phyloP scores from a whole-genome alignment of 2,888 invertebrate genomes.

The Thera obeliscata region DNA sequence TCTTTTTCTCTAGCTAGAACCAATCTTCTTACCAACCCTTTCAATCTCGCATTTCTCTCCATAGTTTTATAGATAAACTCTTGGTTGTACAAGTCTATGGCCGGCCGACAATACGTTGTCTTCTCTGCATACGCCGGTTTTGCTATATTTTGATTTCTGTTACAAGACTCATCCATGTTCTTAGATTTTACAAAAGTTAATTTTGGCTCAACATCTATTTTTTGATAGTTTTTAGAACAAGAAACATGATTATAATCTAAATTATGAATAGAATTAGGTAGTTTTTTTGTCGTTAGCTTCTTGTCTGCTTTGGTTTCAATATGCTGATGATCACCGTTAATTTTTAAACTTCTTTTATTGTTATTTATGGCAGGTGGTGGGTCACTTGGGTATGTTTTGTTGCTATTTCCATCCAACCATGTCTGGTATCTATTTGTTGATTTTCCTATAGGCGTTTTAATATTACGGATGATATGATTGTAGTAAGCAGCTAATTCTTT shows the following conservation, averaged over 20 bases:
- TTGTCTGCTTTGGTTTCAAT: background rate
- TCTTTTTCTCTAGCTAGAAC: constrained; percentile 56
- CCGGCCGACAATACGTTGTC: constrained; percentile 60
- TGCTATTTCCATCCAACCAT: constrained; percentile 8
- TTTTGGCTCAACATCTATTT: background rate
- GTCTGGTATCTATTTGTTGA: constrained; percentile 7
- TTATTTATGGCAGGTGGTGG: constrained; percentile 1
- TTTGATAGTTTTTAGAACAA: constrained; percentile 10
- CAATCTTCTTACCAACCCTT: constrained; percentile 56
- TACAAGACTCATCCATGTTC: background rate
- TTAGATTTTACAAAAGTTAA: background rate
- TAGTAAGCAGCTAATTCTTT: constrained; percentile 14
- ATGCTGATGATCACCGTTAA: constrained; percentile 7
- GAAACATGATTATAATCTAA: constrained; percentile 4
- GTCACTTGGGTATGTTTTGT: background rate
- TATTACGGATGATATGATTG: constrained; percentile 17
- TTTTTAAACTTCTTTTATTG: constrained; percentile 6
- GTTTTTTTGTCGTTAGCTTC: background rate
- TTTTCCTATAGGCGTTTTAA: constrained; percentile 1
- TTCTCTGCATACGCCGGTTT: constrained; percentile 51
- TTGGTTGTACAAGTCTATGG: constrained; percentile 50
- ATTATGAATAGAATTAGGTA: background rate
- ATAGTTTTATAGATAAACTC: constrained; percentile 57
- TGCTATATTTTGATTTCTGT: constrained; percentile 1
- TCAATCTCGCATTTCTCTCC: constrained; percentile 59